Conservation (phyloP, 1,140 invertebrate species). For the Caenorhabditis inopinata region DNA sequence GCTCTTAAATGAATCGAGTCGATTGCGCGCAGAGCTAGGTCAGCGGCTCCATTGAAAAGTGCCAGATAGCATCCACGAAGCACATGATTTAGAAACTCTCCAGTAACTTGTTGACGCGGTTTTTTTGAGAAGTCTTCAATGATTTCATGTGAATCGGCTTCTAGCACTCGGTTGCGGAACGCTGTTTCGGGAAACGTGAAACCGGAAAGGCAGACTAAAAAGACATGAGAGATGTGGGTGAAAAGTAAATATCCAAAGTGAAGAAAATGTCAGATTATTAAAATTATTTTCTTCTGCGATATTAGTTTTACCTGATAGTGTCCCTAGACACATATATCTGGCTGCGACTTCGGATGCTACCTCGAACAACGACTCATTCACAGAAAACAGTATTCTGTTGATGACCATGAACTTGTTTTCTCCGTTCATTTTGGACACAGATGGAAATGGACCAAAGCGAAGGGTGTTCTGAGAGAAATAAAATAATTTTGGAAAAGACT, state of each 20-base stretch:
- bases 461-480: conserved; percentile 51
- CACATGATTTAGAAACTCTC: conserved; percentile 58
- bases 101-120: conserved; percentile 52
- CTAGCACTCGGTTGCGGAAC: conserved; percentile 53
- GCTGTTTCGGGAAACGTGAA: conserved; percentile 56
- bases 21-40: conserved; percentile 58
- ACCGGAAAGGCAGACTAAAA: conserved; percentile 38
- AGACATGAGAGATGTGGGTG: not conserved
- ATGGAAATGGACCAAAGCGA: conserved; percentile 61
- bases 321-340: conserved; percentile 50
- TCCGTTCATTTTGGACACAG: conserved; percentile 60
- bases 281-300: not conserved
- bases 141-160: conserved; percentile 41
- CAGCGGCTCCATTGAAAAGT: conserved; percentile 62
- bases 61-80: conserved; percentile 59
- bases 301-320: conserved; percentile 49
- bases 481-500: not conserved
- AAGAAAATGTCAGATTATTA: not conserved
- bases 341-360: conserved; percentile 59
- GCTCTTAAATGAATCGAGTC: conserved; percentile 64
- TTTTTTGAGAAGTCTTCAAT: conserved; percentile 38
- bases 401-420: conserved; percentile 63
- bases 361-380: conserved; percentile 49
- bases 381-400: conserved; percentile 58
- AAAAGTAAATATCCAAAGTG: not conserved